Percentiles rank a stretch among this genome's conserved stretches.
phyloP scores from a whole-genome alignment of 2,113 vertebrate genomes.

The Anser cygnoides region DNA sequence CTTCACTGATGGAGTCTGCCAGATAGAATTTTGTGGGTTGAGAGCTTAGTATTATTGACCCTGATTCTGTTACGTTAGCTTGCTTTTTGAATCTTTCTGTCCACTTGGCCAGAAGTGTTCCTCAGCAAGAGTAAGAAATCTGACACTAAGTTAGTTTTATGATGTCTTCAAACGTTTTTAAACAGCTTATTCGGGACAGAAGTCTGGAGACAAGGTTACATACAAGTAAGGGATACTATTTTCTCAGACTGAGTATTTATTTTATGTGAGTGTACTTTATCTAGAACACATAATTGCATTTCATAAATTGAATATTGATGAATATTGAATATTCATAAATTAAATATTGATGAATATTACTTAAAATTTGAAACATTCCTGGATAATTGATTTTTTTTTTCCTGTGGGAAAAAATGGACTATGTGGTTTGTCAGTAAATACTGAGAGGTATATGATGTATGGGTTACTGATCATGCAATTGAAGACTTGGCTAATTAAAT shows the following conservation, averaged over 20 bases:
- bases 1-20: neutral
- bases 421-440: neutral
- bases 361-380: neutral
- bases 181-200: neutral
- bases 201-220: neutral
- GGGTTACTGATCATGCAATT: neutral
- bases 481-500: neutral
- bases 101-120: neutral
- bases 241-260: neutral
- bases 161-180: neutral
- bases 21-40: neutral
- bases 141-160: neutral
- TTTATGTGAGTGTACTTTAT: neutral
- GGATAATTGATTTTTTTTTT: neutral
- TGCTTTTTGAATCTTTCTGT: neutral
- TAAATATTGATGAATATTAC: neutral
- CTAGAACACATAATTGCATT: neutral
- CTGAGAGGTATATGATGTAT: accelerated
- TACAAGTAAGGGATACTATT: neutral
- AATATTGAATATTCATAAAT: neutral
- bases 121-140: neutral
- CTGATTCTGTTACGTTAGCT: neutral
- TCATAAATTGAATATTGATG: neutral
- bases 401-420: neutral
- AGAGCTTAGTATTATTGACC: neutral